Evolutionary conservation across 2,113 vertebrate species (phyloP).

Genomic region (Hippoglossus stenolepis): DNA sequence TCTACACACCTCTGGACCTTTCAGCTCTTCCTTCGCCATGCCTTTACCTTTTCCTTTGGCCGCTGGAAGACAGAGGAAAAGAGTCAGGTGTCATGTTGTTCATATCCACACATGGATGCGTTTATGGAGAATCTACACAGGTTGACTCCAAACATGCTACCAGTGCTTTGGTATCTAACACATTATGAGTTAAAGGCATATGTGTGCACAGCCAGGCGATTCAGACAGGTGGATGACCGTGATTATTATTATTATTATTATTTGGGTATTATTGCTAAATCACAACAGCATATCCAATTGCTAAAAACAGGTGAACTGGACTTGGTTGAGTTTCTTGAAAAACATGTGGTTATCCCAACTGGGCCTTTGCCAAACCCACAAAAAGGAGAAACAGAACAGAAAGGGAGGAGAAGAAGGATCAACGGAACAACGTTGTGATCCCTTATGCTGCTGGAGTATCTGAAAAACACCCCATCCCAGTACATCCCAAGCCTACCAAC

Average conservation of each 20-base stretch:
- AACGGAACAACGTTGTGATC: no score
- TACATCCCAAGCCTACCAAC: no score
- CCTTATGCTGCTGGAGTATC: no score
- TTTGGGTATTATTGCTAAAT: not conserved
- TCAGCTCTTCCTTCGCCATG: conserved; percentile 79
- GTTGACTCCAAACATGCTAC: not conserved
- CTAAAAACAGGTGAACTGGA: no score
- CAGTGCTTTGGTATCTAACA: not conserved
- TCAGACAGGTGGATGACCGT: not conserved
- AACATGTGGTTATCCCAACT: no score
- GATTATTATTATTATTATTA: not conserved
- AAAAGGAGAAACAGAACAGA: no score
- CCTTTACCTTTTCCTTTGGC: conserved; percentile 86
- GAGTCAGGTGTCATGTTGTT: not conserved
- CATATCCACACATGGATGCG: not conserved
- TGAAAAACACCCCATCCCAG: no score
- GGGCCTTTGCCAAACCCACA: no score
- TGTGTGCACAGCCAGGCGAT: not conserved
- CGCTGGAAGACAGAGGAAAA: conserved; percentile 61
- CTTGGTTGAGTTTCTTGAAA: no score
- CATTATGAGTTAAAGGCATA: not conserved
- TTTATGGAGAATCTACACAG: not conserved
- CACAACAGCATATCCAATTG: no score
- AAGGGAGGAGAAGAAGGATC: no score
- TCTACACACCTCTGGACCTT: conserved; percentile 90